A percentile compares a stretch with the other conserved stretches of the same genome.
Conservation (phyloP, 2,113 vertebrate genomes). For the Aegithalos caudatus region DNA sequence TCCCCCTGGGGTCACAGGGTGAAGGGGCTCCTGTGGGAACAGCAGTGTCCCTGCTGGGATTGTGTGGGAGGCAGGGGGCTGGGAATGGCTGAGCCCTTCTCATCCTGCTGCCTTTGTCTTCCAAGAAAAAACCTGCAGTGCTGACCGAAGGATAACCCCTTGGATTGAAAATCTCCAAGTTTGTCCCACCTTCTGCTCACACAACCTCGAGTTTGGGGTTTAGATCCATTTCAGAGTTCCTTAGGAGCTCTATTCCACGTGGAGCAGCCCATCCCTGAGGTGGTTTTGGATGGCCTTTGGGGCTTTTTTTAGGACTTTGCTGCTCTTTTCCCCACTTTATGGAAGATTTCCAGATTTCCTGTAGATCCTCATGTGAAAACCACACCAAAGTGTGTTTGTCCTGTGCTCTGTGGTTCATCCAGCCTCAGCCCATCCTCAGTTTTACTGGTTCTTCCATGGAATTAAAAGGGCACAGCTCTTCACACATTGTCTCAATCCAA, state of each 20-base stretch:
- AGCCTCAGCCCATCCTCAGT: background rate
- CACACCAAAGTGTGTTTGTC: background rate
- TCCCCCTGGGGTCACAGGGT: background rate
- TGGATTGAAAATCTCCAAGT: rapidly evolving
- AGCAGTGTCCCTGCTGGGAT: background rate
- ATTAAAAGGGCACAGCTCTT: background rate
- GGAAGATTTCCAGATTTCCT: background rate
- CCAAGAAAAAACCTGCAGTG: background rate
- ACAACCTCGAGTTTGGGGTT: background rate
- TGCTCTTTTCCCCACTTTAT: background rate
- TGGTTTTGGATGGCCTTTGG: rapidly evolving
- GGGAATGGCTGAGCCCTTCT: background rate
- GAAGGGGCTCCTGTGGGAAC: background rate
- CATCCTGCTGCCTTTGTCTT: background rate
- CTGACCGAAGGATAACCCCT: background rate
- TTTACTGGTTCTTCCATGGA: background rate
- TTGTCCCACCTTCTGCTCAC: background rate
- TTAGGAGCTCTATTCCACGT: rapidly evolving
- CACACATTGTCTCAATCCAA: background rate
- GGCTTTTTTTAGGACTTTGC: background rate
- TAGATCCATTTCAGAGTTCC: background rate
- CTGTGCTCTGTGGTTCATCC: background rate
- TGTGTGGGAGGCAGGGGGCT: background rate
- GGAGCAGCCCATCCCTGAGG: background rate
- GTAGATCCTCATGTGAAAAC: background rate